phyloP scores from a whole-genome alignment of 2,888 invertebrate genomes.

The Cantharis nigra region DNA sequence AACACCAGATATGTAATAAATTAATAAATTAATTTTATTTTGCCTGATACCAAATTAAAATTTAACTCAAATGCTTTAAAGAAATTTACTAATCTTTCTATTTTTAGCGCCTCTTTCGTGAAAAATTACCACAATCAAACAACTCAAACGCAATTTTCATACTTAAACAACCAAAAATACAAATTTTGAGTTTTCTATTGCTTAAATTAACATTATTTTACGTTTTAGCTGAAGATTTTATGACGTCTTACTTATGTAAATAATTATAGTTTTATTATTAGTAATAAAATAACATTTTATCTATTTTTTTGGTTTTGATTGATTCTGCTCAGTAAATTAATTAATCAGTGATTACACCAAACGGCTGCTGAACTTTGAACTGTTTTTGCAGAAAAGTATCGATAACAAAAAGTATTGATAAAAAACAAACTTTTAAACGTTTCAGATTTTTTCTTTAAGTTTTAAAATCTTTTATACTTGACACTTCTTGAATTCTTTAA shows the following conservation, averaged over 20 bases:
- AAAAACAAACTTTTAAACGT: not conserved
- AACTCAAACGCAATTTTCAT: not conserved
- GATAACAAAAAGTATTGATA: not conserved
- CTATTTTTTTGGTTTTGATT: too few relatives aligned
- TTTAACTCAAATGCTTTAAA: not conserved
- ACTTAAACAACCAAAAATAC: not conserved
- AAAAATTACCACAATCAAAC: not conserved
- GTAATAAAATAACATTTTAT: too few relatives aligned
- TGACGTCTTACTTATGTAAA: too few relatives aligned
- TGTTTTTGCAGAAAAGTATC: not conserved
- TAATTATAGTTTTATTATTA: too few relatives aligned
- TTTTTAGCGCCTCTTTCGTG: not conserved
- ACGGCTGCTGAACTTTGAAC: not conserved
- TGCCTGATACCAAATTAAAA: not conserved
- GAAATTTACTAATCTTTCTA: not conserved
- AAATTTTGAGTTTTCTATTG: not conserved
- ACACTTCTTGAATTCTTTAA: not conserved
- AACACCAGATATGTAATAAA: not conserved
- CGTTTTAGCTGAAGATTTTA: not conserved
- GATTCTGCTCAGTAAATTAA: too few relatives aligned
- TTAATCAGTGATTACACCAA: too few relatives aligned
- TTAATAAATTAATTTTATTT: not conserved
- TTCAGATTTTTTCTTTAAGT: not conserved
- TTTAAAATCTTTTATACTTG: not conserved
- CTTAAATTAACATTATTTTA: not conserved